Percentiles rank a stretch among this genome's conserved stretches.
phyloP scores from a whole-genome alignment of 2,113 vertebrate genomes.

The Pedionomus torquatus region DNA sequence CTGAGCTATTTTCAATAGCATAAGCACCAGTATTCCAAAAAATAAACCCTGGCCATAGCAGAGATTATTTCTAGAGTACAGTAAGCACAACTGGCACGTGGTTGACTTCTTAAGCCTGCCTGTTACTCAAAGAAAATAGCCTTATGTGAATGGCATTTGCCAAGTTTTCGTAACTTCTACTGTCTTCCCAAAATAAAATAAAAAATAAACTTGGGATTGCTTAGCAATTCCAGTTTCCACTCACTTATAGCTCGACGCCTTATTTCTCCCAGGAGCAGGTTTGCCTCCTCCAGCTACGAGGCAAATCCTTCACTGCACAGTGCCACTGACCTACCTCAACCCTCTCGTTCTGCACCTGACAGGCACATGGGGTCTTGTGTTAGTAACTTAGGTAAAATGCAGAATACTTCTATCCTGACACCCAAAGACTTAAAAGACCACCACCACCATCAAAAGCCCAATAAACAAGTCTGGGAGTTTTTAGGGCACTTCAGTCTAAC shows the following conservation, averaged over 20 bases:
- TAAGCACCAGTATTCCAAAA: not conserved
- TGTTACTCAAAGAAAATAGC: not conserved
- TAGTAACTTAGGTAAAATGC: not conserved
- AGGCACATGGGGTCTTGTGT: rapidly evolving
- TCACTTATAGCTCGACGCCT: not conserved
- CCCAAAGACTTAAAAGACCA: not conserved
- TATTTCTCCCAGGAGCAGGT: not conserved
- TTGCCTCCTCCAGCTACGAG: not conserved
- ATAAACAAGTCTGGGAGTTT: not conserved
- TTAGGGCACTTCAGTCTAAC: not conserved
- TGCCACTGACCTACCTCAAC: not conserved
- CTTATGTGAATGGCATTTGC: not conserved
- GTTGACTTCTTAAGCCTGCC: not conserved
- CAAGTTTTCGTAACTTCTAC: not conserved
- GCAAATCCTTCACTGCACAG: rapidly evolving
- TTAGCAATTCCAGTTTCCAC: not conserved
- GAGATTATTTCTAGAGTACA: not conserved
- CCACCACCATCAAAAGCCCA: not conserved
- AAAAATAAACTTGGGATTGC: not conserved
- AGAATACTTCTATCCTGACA: not conserved
- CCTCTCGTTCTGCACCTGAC: not conserved
- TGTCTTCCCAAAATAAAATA: not conserved
- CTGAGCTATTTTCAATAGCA: not conserved
- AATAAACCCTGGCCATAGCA: not conserved
- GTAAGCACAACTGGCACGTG: not conserved